phyloP scores from a whole-genome alignment of 2,113 vertebrate genomes.

The Hucho hucho region DNA sequence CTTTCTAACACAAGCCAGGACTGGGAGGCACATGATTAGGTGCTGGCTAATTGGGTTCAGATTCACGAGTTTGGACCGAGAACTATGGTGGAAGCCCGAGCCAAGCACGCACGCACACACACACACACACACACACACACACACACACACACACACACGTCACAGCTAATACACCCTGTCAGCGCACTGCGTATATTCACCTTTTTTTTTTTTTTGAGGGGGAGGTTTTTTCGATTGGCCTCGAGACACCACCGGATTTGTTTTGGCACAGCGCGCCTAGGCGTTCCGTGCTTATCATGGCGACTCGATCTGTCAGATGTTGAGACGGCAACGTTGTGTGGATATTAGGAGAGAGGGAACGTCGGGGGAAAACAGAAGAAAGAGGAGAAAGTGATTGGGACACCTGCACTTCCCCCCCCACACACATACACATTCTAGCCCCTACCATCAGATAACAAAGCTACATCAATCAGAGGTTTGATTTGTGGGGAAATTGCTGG shows the following conservation, averaged over 20 bases:
- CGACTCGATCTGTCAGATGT: constrained; percentile 33
- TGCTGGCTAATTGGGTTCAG: constrained; percentile 1
- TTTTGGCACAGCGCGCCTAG: constrained; percentile 31
- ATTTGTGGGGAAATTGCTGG: constrained; percentile 41
- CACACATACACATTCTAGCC: constrained; percentile 18
- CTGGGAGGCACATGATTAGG: not conserved
- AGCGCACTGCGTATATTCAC: constrained; percentile 29
- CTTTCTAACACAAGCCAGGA: not conserved
- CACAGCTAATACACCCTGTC: constrained; percentile 46
- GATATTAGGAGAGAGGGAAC: constrained; percentile 7
- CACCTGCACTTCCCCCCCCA: not conserved
- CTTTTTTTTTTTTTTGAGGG: constrained; percentile 30
- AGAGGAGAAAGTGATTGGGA: too few relatives aligned
- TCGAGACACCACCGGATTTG: constrained; percentile 37
- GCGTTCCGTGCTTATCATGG: constrained; percentile 27
- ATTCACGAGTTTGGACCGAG: not conserved
- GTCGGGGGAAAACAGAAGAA: constrained; percentile 18
- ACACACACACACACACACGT: constrained; percentile 29
- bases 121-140: not conserved
- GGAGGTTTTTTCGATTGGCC: constrained; percentile 35
- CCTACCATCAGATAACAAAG: constrained; percentile 56
- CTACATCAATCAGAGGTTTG: constrained; percentile 41
- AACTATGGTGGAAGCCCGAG: constrained; percentile 6
- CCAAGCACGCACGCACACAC: constrained; percentile 18
- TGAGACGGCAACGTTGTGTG: constrained; percentile 12